These are phyloP conservation scores for Melanerpes aurifrons DNA, from an alignment of 2,113 vertebrate species.

Conservation along the genomic window DNA sequence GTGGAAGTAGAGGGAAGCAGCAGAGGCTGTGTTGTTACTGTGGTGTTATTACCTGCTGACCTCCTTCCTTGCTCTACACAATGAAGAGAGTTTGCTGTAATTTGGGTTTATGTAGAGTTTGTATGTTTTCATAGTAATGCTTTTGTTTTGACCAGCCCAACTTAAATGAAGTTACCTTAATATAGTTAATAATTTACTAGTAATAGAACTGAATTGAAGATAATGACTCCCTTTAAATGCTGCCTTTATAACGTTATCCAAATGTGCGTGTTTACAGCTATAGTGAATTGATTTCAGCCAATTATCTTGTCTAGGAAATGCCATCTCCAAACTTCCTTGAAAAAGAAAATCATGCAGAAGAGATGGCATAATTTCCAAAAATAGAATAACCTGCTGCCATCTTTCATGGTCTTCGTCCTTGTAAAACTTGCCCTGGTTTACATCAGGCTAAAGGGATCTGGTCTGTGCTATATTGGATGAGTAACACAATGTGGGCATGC, in stretches of 20 bases:
- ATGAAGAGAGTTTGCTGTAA: not conserved
- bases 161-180: conserved; percentile 6
- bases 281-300: not conserved
- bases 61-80: not conserved
- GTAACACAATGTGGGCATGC: not conserved
- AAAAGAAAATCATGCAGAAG: not conserved
- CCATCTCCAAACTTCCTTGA: not conserved
- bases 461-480: fast-evolving
- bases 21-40: not conserved
- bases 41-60: not conserved
- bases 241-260: not conserved
- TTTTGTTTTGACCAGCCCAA: not conserved
- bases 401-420: not conserved
- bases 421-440: not conserved
- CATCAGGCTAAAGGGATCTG: not conserved
- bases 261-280: not conserved
- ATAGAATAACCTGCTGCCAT: not conserved
- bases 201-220: conserved; percentile 23
- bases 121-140: not conserved
- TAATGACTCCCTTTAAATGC: conserved; percentile 21
- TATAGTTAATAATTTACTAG: conserved; percentile 54
- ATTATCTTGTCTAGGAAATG: not conserved
- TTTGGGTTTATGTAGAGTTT: not conserved
- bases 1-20: not conserved
- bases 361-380: not conserved